Base-by-base conservation (phyloP, 2,888 invertebrate species). In the Oscheius sp. region DNA sequence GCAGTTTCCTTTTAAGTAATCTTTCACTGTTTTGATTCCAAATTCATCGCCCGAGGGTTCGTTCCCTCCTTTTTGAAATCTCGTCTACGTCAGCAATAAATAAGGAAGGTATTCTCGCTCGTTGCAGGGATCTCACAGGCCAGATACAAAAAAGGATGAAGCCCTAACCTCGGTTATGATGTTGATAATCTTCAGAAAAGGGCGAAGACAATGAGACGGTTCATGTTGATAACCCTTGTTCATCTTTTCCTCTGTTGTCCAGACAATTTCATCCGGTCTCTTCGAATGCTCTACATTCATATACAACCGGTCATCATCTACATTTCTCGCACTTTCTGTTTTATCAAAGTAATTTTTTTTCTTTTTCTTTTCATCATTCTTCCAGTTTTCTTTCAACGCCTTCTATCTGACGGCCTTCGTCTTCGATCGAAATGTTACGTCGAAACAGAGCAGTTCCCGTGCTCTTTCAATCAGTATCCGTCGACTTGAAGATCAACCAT, bases 331-430 rank as follows among this genome's bases (percentile, higher is more conserved):
- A 59, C 70, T 12, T 66, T 72, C 44, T 78, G 70, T 57, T 71
- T 75, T 28, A 45, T 68, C 32, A 73, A 73, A 69, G 73, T 75
- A 1, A 24, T 44, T 41, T 26, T 26, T 6, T 22, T 24, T 6
- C 17, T 24, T 4, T 38, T 3, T 8, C 12, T 45, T 24, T 45
- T 20, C 3, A 61, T 2, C 12, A 26, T 49, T 32, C 38, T 72
- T 81, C 45, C 73, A 82, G 82, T 80, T 82, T 50, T 78, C 80
- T 8, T 82, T 83, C 77, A 80, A 82, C 67, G 74, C 82, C 36
- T 82, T 83, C 73, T 82, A 82, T 67, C 67, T 82, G 32, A 76
- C 83, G 4, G 69, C 80, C 9, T 80, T 75, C 36, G 82, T 82
- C 5, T 82, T 83, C 68, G 81, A 82, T 57, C 72, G 79, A 12